phyloP scores from a whole-genome alignment of 2,113 vertebrate genomes.

The Periophthalmodon schlosseri region DNA sequence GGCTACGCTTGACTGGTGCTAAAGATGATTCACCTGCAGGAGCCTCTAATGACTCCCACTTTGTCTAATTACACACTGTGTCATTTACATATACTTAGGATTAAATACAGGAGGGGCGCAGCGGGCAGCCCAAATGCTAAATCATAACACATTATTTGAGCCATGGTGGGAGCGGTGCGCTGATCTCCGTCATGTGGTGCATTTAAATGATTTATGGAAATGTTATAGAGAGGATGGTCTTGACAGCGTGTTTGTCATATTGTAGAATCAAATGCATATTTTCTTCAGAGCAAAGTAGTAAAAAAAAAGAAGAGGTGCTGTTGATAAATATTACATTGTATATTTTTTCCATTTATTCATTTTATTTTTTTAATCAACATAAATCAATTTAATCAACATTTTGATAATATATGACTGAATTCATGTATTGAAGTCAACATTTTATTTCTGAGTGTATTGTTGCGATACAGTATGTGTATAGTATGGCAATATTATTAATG shows the following conservation, averaged over 20 bases:
- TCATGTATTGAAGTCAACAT: no score
- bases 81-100: constrained; percentile 67
- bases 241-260: not conserved
- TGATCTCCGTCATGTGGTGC: not conserved
- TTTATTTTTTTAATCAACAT: no score
- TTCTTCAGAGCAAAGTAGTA: no score
- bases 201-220: not conserved
- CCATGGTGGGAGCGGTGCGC: constrained; percentile 11
- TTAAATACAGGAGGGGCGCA: constrained; percentile 55
- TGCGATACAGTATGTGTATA: no score
- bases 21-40: constrained; percentile 63
- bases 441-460: no score
- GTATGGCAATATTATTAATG: no score
- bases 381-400: no score
- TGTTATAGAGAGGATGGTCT: not conserved
- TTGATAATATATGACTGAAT: no score
- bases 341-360: no score
- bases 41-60: constrained; percentile 63
- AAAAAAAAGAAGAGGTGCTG: no score
- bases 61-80: constrained; percentile 64
- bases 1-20: constrained; percentile 42
- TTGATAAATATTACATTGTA: no score
- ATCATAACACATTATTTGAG: constrained; percentile 34
- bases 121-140: constrained; percentile 30
- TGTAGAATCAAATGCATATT: no score